phyloP scores from a whole-genome alignment of 1,140 invertebrate genomes.

The Bombus sylvicola region DNA sequence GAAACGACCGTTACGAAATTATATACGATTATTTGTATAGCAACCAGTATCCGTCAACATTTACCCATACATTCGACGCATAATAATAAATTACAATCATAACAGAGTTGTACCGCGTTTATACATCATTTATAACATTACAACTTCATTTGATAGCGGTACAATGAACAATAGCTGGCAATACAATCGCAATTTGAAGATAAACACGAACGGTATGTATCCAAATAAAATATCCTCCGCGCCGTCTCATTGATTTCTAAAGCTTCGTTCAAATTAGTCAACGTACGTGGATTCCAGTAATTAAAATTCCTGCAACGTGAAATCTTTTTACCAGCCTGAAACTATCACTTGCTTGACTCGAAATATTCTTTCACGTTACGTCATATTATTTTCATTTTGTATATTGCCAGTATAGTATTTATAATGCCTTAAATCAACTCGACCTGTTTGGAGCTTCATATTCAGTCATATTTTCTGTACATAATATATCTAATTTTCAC shows the following conservation, averaged over 20 bases:
- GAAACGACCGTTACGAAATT: neutral
- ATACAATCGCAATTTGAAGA: neutral
- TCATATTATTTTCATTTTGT: neutral
- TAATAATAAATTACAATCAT: neutral
- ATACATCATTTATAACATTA: slow-evolving; percentile 1
- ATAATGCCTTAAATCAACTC: too few relatives aligned
- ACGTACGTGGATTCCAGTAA: neutral
- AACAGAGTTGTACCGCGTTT: neutral
- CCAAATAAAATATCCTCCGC: neutral
- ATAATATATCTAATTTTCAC: too few relatives aligned
- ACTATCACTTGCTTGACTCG: neutral
- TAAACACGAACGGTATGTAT: neutral
- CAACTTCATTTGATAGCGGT: neutral
- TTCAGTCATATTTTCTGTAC: neutral
- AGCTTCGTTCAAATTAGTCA: neutral
- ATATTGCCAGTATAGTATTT: too few relatives aligned
- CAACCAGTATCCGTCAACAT: slow-evolving; percentile 1
- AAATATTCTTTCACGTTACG: neutral
- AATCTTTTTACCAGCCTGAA: neutral
- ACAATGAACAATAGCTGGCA: neutral
- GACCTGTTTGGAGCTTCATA: accelerated
- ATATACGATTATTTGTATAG: neutral
- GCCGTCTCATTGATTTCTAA: neutral
- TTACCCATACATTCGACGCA: neutral
- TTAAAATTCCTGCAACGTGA: neutral